Evolutionary conservation across 1,140 invertebrate genomes (phyloP).

Genomic region (Drosophila albomicans): DNA sequence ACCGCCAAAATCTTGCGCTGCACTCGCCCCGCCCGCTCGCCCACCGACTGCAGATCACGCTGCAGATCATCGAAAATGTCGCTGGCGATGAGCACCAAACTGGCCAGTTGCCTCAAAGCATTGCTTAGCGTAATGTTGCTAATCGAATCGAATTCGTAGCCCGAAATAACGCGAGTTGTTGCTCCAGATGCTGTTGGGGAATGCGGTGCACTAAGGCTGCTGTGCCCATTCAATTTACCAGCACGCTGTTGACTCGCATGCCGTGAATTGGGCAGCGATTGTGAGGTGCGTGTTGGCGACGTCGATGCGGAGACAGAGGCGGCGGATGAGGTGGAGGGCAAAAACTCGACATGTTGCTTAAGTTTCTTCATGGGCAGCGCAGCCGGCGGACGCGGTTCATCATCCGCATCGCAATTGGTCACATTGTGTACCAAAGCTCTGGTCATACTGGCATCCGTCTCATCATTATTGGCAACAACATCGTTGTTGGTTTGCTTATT

Average conservation of each 20-base stretch:
- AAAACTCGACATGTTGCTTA: slow-evolving; percentile 79
- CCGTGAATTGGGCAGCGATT: slow-evolving; percentile 71
- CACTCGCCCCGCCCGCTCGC: slow-evolving; percentile 88
- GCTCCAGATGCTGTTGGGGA: slow-evolving; percentile 50
- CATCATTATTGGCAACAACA: slow-evolving; percentile 10
- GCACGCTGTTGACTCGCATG: slow-evolving; percentile 68
- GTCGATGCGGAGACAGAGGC: slow-evolving; percentile 9
- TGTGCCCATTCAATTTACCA: slow-evolving; percentile 34
- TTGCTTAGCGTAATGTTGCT: slow-evolving; percentile 92
- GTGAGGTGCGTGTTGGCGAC: slow-evolving; percentile 42
- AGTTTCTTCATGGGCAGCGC: slow-evolving; percentile 76
- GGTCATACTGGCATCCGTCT: slow-evolving; percentile 30
- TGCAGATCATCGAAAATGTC: slow-evolving; percentile 91
- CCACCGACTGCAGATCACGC: slow-evolving; percentile 88
- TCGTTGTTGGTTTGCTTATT: slow-evolving; percentile 52
- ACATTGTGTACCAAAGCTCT: slow-evolving; percentile 54
- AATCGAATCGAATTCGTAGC: slow-evolving; percentile 90
- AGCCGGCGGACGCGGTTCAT: slow-evolving; percentile 60
- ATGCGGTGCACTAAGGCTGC: slow-evolving; percentile 55
- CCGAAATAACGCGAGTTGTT: slow-evolving; percentile 82
- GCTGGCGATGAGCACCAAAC: slow-evolving; percentile 90
- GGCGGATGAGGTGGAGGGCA: slow-evolving; percentile 62
- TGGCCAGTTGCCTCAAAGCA: slow-evolving; percentile 91
- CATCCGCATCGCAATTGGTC: slow-evolving; percentile 30
- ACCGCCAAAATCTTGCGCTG: slow-evolving; percentile 88